phyloP scores from a whole-genome alignment of 2,113 vertebrate species.

The Eulacestoma nigropectus region DNA sequence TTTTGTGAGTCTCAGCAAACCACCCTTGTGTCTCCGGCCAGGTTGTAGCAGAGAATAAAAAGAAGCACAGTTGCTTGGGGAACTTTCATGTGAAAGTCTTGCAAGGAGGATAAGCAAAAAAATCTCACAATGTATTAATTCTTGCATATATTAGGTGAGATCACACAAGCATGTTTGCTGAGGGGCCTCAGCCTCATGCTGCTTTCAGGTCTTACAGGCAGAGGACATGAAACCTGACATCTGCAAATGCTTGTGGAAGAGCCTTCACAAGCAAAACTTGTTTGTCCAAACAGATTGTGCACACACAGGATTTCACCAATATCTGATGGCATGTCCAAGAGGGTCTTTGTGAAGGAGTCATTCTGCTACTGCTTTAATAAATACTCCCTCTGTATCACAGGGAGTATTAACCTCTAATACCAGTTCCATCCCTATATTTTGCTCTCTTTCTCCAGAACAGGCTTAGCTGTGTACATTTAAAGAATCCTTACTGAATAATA shows the following conservation, averaged over 20 bases:
- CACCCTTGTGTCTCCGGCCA: background rate
- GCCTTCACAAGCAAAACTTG: background rate
- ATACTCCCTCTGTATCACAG: background rate
- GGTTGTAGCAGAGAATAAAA: background rate
- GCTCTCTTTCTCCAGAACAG: background rate
- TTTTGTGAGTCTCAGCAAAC: background rate
- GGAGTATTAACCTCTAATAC: background rate
- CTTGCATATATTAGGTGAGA: background rate
- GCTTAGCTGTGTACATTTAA: background rate
- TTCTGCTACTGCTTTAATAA: background rate
- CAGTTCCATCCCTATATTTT: background rate
- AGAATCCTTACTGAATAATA: background rate
- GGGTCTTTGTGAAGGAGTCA: background rate
- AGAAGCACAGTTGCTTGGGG: background rate
- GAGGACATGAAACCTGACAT: background rate
- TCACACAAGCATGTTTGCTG: background rate
- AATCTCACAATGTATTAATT: background rate
- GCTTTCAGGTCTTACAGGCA: background rate
- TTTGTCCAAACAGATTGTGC: background rate
- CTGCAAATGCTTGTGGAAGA: background rate
- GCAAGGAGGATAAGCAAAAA: background rate
- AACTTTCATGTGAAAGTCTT: background rate
- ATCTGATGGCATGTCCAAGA: background rate
- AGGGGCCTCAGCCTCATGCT: background rate
- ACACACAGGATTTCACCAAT: background rate